Percentiles rank a stretch among this genome's conserved stretches.
Evolutionary conservation across 2,888 invertebrate species (phyloP).

Genomic region (Polymixis lichenea): DNA sequence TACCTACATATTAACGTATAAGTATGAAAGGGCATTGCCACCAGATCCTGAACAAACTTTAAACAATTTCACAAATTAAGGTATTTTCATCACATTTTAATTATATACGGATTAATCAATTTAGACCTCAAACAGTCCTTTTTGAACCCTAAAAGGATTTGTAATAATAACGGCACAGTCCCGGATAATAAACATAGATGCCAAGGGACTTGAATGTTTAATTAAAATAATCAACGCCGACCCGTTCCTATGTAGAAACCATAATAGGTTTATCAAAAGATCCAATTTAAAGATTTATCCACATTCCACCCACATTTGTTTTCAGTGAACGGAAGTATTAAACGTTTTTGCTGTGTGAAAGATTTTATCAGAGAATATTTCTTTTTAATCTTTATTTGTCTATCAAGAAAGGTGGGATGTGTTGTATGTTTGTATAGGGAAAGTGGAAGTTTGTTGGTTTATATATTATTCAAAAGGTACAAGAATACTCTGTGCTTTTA

Average conservation of each 20-base stretch:
- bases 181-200: constrained; percentile 39
- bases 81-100: background rate
- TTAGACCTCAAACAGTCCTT: constrained; percentile 29
- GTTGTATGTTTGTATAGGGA: background rate
- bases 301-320: constrained; percentile 16
- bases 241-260: constrained; percentile 27
- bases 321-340: background rate
- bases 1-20: too few relatives aligned
- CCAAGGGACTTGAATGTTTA: constrained; percentile 43
- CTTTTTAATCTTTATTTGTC: background rate
- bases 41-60: background rate
- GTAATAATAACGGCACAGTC: constrained; percentile 31
- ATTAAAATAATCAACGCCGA: constrained; percentile 59
- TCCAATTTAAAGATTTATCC: constrained; percentile 43
- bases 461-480: background rate
- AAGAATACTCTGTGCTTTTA: background rate
- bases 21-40: too few relatives aligned
- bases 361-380: background rate
- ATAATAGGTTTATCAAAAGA: constrained; percentile 16
- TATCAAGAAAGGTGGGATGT: background rate
- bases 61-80: background rate
- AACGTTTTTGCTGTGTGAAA: background rate
- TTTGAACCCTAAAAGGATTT: constrained; percentile 43
- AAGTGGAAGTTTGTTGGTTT: background rate
- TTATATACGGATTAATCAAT: constrained; percentile 19